A percentile compares a stretch with the other conserved stretches of the same genome.
These are phyloP conservation scores for Theretra japonica DNA, from an alignment of 2,888 invertebrate species.

Conservation along the genomic window DNA sequence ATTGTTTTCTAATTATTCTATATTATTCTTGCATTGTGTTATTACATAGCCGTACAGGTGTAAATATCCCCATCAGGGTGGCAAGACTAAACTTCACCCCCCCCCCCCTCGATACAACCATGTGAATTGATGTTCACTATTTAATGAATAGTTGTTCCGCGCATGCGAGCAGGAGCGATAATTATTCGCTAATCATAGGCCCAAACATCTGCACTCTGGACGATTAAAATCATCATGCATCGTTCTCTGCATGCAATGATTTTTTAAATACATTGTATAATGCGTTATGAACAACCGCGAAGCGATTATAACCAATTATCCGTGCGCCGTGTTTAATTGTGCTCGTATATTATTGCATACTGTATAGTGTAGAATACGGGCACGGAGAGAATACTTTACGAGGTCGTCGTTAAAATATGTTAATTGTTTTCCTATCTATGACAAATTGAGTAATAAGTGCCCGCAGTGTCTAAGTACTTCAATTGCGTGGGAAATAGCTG, in stretches of 20 bases:
- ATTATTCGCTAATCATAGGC: conserved; percentile 58
- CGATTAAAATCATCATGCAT: conserved; percentile 52
- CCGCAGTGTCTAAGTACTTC: neutral
- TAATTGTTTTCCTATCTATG: conserved; percentile 9
- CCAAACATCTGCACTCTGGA: conserved; percentile 53
- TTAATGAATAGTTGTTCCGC: conserved; percentile 42
- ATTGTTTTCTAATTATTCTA: too few species aligned
- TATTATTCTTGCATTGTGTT: too few species aligned
- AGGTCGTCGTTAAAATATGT: neutral
- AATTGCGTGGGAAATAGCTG: neutral
- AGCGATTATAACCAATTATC: conserved; percentile 51
- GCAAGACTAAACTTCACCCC: neutral
- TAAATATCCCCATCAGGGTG: neutral
- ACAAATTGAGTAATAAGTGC: neutral
- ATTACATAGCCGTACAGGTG: too few species aligned
- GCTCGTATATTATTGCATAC: neutral
- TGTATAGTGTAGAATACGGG: neutral
- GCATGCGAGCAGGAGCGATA: conserved; percentile 65
- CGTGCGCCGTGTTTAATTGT: conserved; percentile 45
- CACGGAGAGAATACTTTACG: conserved; percentile 6
- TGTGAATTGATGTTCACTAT: conserved; percentile 24
- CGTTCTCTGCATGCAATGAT: conserved; percentile 52
- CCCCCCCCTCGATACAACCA: neutral
- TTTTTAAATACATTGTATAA: conserved; percentile 51
- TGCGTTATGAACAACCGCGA: conserved; percentile 51